Conservation (phyloP, 1,140 invertebrate genomes). For the Zaprionus davidi region DNA sequence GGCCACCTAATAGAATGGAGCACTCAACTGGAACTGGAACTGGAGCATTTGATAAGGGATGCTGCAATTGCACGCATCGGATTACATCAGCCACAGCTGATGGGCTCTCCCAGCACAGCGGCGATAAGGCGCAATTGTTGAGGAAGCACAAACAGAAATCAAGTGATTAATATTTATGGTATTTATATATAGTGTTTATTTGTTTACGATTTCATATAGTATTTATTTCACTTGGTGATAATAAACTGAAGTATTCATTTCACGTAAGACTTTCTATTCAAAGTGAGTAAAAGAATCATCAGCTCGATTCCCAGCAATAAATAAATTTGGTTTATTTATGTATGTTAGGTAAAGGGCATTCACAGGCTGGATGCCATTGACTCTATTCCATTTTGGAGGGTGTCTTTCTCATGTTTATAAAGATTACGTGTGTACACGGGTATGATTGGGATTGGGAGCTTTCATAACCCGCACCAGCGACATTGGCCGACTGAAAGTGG, state of each 20-base stretch:
- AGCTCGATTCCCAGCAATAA: neutral
- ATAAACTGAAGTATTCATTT: neutral
- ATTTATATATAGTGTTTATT: neutral
- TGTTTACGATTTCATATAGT: constrained; percentile 2
- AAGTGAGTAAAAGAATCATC: neutral
- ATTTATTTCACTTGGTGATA: neutral
- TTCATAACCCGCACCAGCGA: constrained; percentile 57
- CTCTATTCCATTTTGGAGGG: no score
- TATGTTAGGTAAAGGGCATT: neutral
- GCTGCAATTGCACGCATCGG: constrained; percentile 48
- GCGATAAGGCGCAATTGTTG: neutral
- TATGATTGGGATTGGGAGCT: neutral
- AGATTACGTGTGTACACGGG: neutral
- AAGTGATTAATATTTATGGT: neutral
- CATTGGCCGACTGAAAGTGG: constrained; percentile 44
- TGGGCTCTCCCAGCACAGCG: constrained; percentile 19
- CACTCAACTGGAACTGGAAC: constrained; percentile 27
- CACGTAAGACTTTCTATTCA: neutral
- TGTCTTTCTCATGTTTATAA: no score
- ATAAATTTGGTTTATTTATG: constrained; percentile 12
- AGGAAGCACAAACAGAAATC: neutral
- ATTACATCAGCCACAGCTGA: constrained; percentile 63
- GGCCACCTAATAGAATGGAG: constrained; percentile 43
- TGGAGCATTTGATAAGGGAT: constrained; percentile 39
- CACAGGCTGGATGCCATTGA: neutral